Base-by-base conservation (phyloP, 2,113 vertebrate genomes). In the Larimichthys polyactis region DNA sequence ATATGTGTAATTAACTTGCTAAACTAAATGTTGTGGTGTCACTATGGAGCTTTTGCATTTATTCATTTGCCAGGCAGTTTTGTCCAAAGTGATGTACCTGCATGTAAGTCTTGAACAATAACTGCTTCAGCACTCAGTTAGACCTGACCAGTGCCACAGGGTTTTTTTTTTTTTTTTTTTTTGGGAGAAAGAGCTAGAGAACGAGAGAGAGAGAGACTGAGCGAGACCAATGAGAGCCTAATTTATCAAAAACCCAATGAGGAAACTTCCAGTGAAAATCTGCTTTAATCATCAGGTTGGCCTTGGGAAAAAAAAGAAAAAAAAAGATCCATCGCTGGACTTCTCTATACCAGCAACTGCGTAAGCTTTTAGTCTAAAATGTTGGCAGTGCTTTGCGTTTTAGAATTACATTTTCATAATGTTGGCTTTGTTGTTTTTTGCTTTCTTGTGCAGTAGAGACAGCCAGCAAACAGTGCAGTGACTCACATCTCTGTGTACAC, bases 381-480 rank as follows among this genome's bases (percentile, higher is more conserved):
- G 62, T 76, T 81, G 52, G 48, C 67, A 43, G 22, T 15, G n/a
- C 15, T 58, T 64, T 78, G 49, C 36, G 11, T 48, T 78, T 69
- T 46, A 69, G 48, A 64, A n/a, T 22, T 54, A 48, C 16, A 67
- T 79, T 79, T 67, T 67, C n/a, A 17, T 29, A 40, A 32, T 55
- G 36, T 69, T 51, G 48, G 17, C 54, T 57, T 74, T 20, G 16
- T 75, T 71, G 29, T 49, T 60, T 76, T 74, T 57, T 71, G 48
- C 17, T 12, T 17, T 71, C 46, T n/a, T 69, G 15, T 75, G 71
- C 65, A 79, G 36, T 74, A 67, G 46, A 84, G 29, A 49, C 49
- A 63, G 63, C 24, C 58, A 71, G 58, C 29, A 75, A 55, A 81
- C 16, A 55, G 22, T 54, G 68, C 55, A 59, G 44, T 66, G 22